Conservation (phyloP, 2,888 invertebrate species). For the Coleophora flavipennella region DNA sequence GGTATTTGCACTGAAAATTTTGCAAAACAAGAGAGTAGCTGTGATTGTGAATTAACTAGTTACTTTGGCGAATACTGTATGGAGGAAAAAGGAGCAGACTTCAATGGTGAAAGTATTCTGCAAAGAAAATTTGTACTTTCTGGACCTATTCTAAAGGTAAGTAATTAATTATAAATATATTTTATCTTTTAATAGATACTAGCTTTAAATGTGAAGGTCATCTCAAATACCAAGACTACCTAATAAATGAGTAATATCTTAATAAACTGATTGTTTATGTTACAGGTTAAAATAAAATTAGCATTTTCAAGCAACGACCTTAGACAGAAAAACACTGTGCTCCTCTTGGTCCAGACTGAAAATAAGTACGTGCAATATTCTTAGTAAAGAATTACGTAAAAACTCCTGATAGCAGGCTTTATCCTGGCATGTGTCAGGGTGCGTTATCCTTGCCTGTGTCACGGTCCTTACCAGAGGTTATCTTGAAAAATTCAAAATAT, state of each 20-base stretch:
- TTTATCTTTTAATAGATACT: no score
- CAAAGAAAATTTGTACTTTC: conserved; percentile 83
- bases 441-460: no score
- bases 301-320: conserved; percentile 89
- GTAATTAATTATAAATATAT: no score
- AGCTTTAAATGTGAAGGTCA: no score
- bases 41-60: conserved; percentile 91
- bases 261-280: conserved; percentile 3
- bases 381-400: no score
- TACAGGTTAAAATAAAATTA: conserved; percentile 84
- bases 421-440: no score
- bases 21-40: conserved; percentile 86
- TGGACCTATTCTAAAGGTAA: conserved; percentile 75
- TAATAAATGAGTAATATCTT: no score
- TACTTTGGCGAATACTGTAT: conserved; percentile 91
- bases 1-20: conserved; percentile 93
- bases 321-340: conserved; percentile 83
- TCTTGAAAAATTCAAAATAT: neutral
- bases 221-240: no score
- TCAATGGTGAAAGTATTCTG: conserved; percentile 88
- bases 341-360: conserved; percentile 86
- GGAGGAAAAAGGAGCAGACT: conserved; percentile 92
- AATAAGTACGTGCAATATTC: conserved; percentile 74
- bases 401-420: no score
- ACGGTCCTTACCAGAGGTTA: no score